These are phyloP conservation scores for Conistra vaccinii DNA, from an alignment of 2,888 invertebrate species.

Conservation along the genomic window DNA sequence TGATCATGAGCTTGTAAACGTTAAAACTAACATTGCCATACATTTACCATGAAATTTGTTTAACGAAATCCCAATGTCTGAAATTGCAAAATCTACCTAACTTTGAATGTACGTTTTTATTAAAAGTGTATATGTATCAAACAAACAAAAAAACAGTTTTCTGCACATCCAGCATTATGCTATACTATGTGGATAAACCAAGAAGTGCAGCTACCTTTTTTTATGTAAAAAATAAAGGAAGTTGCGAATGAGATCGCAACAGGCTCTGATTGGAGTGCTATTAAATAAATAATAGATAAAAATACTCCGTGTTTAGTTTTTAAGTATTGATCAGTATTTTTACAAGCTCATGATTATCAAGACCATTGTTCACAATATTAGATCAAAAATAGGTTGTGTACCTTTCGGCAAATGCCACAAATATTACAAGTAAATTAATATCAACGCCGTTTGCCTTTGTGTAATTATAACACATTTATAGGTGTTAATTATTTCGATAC, in stretches of 20 bases:
- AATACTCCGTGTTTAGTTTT: constrained; percentile 38
- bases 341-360: constrained; percentile 66
- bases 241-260: neutral
- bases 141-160: too few species aligned
- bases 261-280: constrained; percentile 8
- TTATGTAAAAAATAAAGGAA: neutral
- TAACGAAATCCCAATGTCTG: neutral
- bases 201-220: constrained; percentile 1
- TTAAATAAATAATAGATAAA: constrained; percentile 3
- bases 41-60: neutral
- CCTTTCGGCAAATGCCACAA: constrained; percentile 29
- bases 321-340: constrained; percentile 63
- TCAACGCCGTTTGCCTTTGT: constrained; percentile 60
- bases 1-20: constrained; percentile 68
- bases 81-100: neutral
- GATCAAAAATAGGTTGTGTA: constrained; percentile 40
- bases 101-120: constrained; percentile 1
- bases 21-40: constrained; percentile 23
- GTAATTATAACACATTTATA: constrained; percentile 52
- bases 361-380: constrained; percentile 46
- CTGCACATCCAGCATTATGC: neutral
- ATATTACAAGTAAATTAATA: constrained; percentile 39
- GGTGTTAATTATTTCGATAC: constrained; percentile 44
- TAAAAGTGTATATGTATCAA: too few species aligned
- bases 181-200: neutral